A percentile compares a stretch with the other conserved stretches of the same genome.
These are phyloP conservation scores for Phyllostomus hastatus DNA, from an alignment of 2,113 vertebrate species.

Conservation along the genomic window DNA sequence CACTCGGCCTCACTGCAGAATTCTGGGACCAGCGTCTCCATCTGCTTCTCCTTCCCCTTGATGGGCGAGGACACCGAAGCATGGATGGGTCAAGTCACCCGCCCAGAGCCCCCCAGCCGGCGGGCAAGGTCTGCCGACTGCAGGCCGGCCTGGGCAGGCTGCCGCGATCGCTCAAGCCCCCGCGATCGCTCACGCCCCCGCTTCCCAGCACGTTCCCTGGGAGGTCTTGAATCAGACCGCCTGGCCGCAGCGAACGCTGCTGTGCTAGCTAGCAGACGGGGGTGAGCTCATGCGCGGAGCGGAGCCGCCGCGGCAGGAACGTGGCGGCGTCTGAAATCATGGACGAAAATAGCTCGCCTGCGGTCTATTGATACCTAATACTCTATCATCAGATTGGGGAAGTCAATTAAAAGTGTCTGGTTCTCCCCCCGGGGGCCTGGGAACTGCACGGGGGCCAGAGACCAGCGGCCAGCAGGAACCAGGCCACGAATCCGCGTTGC, in stretches of 20 bases:
- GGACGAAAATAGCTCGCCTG: conserved; percentile 53
- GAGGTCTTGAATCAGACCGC: conserved; percentile 10
- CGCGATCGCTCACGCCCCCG: neutral
- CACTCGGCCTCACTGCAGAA: neutral
- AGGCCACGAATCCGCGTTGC: neutral
- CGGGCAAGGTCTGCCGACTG: neutral
- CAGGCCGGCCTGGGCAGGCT: neutral
- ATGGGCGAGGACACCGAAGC: neutral
- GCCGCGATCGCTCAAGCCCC: neutral
- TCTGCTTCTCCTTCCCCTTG: neutral
- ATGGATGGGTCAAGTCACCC: neutral
- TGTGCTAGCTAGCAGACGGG: neutral
- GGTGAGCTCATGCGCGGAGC: conserved; percentile 51
- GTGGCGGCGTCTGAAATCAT: conserved; percentile 25
- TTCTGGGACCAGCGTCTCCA: rapidly evolving
- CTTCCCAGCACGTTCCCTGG: neutral
- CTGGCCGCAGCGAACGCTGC: neutral
- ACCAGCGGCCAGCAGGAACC: neutral
- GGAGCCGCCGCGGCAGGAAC: neutral
- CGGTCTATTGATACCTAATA: conserved; percentile 44
- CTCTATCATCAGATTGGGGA: conserved; percentile 45
- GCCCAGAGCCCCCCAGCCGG: neutral
- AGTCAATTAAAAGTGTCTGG: conserved; percentile 32
- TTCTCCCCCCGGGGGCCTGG: neutral
- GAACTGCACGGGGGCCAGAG: neutral